Conservation (phyloP, 2,113 vertebrate genomes). For the Ramphastos sulfuratus region DNA sequence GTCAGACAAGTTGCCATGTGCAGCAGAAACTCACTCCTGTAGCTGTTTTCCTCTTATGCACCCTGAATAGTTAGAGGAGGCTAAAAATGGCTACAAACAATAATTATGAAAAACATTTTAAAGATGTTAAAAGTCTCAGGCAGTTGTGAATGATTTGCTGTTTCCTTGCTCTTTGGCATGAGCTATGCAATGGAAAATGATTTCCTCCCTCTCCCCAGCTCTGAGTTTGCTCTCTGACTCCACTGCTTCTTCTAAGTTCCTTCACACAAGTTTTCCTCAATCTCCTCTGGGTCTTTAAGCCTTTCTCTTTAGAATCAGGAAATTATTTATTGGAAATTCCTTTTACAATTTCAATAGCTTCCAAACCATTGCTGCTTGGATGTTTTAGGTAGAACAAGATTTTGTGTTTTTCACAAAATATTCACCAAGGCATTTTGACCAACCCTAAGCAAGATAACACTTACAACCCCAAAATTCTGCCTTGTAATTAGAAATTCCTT, state of each 20-base stretch:
- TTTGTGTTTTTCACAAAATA: neutral
- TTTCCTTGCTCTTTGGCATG: neutral
- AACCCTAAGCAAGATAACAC: neutral
- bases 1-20: accelerated
- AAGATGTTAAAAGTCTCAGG: neutral
- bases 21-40: neutral
- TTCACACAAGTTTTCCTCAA: neutral
- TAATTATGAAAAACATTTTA: neutral
- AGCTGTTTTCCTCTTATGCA: neutral
- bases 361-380: neutral
- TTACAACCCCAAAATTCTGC: neutral
- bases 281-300: neutral
- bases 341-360: neutral
- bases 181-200: neutral
- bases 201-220: neutral
- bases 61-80: neutral
- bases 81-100: neutral
- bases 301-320: neutral
- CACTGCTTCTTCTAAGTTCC: neutral
- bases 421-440: neutral
- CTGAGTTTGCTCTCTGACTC: neutral
- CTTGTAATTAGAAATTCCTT: neutral
- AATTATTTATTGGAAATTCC: neutral
- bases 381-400: neutral
- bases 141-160: neutral